Conservation (phyloP, 2,888 invertebrate genomes). For the Lepidochrysops patricia region DNA sequence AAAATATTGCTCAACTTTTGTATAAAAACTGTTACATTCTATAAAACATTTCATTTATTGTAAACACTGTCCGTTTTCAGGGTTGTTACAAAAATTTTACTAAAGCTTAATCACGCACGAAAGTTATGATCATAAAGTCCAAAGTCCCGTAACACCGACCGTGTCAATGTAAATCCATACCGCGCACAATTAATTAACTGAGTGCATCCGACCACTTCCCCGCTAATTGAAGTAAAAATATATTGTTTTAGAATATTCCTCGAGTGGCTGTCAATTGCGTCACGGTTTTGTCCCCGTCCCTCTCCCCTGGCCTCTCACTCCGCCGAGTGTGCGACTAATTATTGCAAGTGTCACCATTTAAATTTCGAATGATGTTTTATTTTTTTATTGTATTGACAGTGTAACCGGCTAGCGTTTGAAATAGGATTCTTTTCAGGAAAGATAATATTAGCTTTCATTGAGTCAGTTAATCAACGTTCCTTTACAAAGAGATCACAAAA, state of each 20-base stretch:
- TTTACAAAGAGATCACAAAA: slow-evolving; percentile 29
- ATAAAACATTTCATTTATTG: too few relatives aligned
- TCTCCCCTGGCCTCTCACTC: background rate
- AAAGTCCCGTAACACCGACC: background rate
- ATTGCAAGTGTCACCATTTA: slow-evolving; percentile 6
- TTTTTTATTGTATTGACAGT: background rate
- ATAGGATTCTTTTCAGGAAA: background rate
- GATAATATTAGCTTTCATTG: slow-evolving; percentile 15
- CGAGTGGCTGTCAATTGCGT: slow-evolving; percentile 16
- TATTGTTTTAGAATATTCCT: slow-evolving; percentile 16
- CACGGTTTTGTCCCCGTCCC: slow-evolving; percentile 5
- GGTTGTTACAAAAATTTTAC: too few relatives aligned
- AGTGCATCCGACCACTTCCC: slow-evolving; percentile 13
- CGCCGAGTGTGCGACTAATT: slow-evolving; percentile 14
- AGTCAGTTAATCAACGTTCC: slow-evolving; percentile 23
- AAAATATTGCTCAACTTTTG: too few relatives aligned
- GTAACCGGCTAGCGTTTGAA: background rate
- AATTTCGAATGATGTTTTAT: slow-evolving; percentile 2
- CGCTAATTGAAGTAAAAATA: slow-evolving; percentile 16
- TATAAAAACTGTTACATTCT: too few relatives aligned
- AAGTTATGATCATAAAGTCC: background rate
- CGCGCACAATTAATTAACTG: slow-evolving; percentile 14
- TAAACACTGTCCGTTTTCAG: too few relatives aligned
- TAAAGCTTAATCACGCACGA: background rate
- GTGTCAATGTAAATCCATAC: background rate